Evolutionary conservation across 1,140 invertebrate species (phyloP).

Genomic region (Cotesia chilonis): DNA sequence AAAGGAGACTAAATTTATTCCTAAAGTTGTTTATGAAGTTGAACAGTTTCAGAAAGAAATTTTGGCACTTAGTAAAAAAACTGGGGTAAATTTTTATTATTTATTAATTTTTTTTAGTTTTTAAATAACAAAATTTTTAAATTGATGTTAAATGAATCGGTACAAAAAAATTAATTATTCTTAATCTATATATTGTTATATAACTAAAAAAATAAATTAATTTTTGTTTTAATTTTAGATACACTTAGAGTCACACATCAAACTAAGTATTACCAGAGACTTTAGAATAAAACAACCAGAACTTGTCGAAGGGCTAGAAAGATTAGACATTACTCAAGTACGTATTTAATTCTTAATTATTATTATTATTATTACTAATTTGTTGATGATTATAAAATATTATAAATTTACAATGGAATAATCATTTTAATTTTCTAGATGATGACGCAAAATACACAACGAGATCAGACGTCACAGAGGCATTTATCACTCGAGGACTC

Average conservation of each 20-base stretch:
- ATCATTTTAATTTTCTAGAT: neutral
- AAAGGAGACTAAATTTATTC: slow-evolving; percentile 69
- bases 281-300: slow-evolving; percentile 66
- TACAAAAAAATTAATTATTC: neutral
- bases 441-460: slow-evolving; percentile 32
- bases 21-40: slow-evolving; percentile 68
- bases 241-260: slow-evolving; percentile 66
- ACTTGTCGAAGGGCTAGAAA: slow-evolving; percentile 64
- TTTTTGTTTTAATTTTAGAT: slow-evolving; percentile 44
- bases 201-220: neutral
- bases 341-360: slow-evolving; percentile 32
- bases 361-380: neutral
- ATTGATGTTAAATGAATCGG: neutral
- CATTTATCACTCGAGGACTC: neutral
- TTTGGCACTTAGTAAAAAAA: slow-evolving; percentile 69
- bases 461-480: slow-evolving; percentile 4
- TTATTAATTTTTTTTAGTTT: neutral
- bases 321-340: slow-evolving; percentile 54
- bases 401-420: slow-evolving; percentile 16
- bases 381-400: slow-evolving; percentile 12
- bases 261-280: slow-evolving; percentile 68
- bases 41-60: slow-evolving; percentile 71
- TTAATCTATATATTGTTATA: neutral
- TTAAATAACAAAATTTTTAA: neutral
- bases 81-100: slow-evolving; percentile 55